These are phyloP conservation scores for Aplodontia rufa DNA, from an alignment of 2,113 vertebrate species.

Conservation along the genomic window DNA sequence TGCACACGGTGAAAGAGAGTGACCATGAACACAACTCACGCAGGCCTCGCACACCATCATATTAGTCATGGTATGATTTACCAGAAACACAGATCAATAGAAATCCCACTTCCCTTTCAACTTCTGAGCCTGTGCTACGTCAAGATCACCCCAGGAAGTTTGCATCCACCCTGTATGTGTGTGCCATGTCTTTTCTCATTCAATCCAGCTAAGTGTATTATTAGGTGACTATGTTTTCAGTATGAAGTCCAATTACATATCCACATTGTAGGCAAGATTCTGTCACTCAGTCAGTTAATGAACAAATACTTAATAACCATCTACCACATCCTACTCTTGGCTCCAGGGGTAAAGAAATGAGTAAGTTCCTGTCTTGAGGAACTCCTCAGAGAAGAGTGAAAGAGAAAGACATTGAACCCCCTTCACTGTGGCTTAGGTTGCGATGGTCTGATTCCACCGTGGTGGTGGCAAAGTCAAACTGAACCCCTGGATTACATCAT, in stretches of 20 bases:
- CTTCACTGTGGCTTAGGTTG: neutral
- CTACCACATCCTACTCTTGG: neutral
- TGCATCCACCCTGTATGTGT: fast-evolving
- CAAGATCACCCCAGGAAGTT: neutral
- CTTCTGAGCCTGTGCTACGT: neutral
- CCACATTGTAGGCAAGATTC: neutral
- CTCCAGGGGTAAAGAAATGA: neutral
- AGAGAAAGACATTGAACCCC: neutral
- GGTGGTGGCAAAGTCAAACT: neutral
- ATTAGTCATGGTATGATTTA: neutral
- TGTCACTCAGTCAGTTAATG: neutral
- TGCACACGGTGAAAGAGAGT: neutral
- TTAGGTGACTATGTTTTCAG: neutral
- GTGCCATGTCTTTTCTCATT: neutral
- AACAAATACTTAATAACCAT: neutral
- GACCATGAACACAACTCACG: neutral
- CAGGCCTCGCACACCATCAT: neutral
- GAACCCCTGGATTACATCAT: neutral
- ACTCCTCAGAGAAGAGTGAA: neutral
- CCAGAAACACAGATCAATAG: neutral
- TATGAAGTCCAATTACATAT: neutral
- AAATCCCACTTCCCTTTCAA: neutral
- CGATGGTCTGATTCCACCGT: neutral
- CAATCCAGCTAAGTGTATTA: neutral
- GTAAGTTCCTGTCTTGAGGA: neutral